These are phyloP conservation scores for Zonotrichia leucophrys DNA, from an alignment of 2,113 vertebrate genomes.

Conservation along the genomic window DNA sequence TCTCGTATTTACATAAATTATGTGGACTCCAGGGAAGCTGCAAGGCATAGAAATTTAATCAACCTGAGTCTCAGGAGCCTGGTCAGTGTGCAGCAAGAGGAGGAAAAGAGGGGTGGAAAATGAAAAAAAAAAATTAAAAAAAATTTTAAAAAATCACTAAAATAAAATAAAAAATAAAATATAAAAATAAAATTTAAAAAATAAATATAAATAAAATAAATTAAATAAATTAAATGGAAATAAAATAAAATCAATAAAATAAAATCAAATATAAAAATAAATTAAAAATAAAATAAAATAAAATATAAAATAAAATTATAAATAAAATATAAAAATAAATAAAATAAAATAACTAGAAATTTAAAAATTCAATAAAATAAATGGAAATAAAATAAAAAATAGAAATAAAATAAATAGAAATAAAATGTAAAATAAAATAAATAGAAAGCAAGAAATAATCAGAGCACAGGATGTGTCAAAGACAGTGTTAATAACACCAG, in stretches of 20 bases:
- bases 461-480: neutral
- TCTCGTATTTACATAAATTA: conserved; percentile 64
- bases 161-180: neutral
- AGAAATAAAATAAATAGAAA: neutral
- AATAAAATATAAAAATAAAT: neutral
- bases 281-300: neutral
- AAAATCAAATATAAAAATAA: no score
- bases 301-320: neutral
- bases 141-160: no score
- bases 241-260: no score
- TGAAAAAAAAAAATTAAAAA: neutral
- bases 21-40: conserved; percentile 52
- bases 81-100: neutral
- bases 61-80: conserved; percentile 47
- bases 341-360: neutral
- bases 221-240: no score
- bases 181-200: no score
- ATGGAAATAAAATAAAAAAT: neutral
- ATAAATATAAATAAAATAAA: no score
- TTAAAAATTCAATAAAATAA: neutral
- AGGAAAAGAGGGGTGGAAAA: neutral
- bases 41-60: conserved; percentile 55
- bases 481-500: neutral
- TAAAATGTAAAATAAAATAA: no score
- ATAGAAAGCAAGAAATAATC: neutral